Conservation (phyloP, 2,113 vertebrate genomes). For the Urocolius indicus region DNA sequence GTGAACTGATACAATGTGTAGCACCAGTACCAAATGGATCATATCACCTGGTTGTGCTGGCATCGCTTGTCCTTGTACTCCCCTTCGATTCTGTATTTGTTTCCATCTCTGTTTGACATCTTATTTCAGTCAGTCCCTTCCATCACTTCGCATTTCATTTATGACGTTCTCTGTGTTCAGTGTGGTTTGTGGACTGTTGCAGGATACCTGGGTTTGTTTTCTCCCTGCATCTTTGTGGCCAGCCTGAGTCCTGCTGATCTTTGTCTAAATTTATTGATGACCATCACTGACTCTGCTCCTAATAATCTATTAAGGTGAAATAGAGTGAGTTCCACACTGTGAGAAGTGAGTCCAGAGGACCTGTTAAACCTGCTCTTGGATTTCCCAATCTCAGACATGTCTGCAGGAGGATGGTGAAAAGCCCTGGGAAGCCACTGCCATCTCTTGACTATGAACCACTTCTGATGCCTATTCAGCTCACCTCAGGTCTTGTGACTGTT, state of each 20-base stretch:
- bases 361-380: not conserved
- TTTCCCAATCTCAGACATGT: not conserved
- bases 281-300: not conserved
- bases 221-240: not conserved
- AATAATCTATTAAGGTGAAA: not conserved
- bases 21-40: not conserved
- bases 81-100: not conserved
- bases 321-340: not conserved
- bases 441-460: not conserved
- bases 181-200: accelerated
- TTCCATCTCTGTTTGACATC: not conserved
- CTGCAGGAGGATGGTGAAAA: not conserved
- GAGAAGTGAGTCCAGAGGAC: not conserved
- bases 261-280: not conserved
- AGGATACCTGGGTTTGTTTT: not conserved
- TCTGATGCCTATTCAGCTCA: not conserved
- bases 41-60: accelerated
- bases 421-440: not conserved
- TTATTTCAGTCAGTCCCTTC: not conserved
- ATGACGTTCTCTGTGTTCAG: not conserved
- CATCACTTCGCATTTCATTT: not conserved
- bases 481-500: not conserved
- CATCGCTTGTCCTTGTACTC: not conserved
- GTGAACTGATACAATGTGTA: accelerated
- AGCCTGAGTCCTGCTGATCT: not conserved